Evolutionary conservation across 53 echinoderm and acorn worm genomes (phyloP).

Genomic region (Zoroaster sp.): DNA sequence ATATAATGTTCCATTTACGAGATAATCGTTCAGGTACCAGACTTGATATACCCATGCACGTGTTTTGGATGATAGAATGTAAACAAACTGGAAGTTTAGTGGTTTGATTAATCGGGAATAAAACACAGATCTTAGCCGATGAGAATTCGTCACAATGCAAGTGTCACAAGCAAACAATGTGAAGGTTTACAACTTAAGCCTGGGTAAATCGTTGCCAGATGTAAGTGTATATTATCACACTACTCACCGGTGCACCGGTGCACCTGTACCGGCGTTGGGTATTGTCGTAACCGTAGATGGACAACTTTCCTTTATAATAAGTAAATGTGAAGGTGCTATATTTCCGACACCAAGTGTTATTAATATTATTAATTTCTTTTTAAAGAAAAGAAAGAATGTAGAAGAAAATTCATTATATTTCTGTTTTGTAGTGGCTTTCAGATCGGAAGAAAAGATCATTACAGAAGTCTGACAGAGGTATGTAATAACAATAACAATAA

Average conservation of each 20-base stretch:
- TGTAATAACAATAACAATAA: not conserved
- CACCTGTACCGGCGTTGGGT: too few species aligned
- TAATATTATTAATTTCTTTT: not conserved
- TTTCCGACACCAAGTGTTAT: not conserved
- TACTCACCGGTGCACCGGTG: too few species aligned
- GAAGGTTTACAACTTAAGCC: slow-evolving; percentile 94
- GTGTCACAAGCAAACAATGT: slow-evolving; percentile 94
- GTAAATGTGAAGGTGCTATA: not conserved
- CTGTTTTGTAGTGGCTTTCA: slow-evolving; percentile 86
- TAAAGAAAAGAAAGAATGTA: not conserved
- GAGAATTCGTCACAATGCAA: slow-evolving; percentile 69
- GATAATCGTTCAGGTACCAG: too few species aligned
- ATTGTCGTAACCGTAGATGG: too few species aligned
- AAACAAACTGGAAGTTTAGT: not conserved
- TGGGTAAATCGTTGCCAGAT: slow-evolving; percentile 90
- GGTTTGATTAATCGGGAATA: not conserved
- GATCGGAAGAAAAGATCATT: slow-evolving; percentile 89
- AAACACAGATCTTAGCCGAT: not conserved
- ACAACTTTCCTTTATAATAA: too few species aligned
- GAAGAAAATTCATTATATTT: not conserved
- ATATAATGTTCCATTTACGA: too few species aligned
- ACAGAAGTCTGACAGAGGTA: slow-evolving; percentile 86
- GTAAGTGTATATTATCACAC: too few species aligned
- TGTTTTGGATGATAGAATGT: not conserved
- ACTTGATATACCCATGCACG: not conserved